Percentiles rank a stretch among this genome's conserved stretches.
phyloP scores from a whole-genome alignment of 2,797 vertebrate genomes.

The Acanthis flammea region DNA sequence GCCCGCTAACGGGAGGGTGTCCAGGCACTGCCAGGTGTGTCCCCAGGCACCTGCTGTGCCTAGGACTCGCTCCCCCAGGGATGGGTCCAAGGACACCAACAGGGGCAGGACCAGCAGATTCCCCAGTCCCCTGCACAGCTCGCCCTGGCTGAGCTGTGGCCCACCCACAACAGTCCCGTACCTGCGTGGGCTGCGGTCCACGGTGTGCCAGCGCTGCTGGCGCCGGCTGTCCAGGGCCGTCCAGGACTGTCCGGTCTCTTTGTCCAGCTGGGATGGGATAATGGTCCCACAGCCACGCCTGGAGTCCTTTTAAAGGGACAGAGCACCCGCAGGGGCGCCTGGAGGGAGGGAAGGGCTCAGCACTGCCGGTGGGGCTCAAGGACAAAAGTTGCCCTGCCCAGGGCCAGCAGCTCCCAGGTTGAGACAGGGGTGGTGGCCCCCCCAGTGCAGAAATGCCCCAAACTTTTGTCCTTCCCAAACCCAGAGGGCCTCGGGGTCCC shows the following conservation, averaged over 20 bases:
- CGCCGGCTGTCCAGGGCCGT: not conserved
- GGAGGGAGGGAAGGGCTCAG: not conserved
- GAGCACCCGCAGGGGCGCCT: not conserved
- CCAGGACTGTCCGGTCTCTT: not conserved
- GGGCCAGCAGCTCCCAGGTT: not conserved
- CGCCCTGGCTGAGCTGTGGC: not conserved
- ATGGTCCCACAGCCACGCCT: conserved; percentile 2
- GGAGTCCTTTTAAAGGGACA: conserved; percentile 53
- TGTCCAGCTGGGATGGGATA: not conserved
- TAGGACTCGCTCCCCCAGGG: not conserved
- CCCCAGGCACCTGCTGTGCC: not conserved
- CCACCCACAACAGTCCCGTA: not conserved
- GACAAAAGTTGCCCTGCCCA: not conserved
- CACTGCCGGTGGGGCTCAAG: not conserved
- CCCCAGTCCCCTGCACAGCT: not conserved
- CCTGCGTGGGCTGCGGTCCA: not conserved
- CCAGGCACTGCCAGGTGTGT: rapidly evolving
- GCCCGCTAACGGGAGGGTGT: rapidly evolving
- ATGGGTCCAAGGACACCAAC: not conserved
- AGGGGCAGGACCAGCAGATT: not conserved
- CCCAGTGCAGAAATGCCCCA: not conserved
- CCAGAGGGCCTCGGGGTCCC: not conserved
- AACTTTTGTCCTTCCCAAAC: not conserved
- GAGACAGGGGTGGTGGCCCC: not conserved
- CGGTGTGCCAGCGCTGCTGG: not conserved